Evolutionary conservation across 2,797 vertebrate species (phyloP).

Genomic region (Halcyon smyrnensis): DNA sequence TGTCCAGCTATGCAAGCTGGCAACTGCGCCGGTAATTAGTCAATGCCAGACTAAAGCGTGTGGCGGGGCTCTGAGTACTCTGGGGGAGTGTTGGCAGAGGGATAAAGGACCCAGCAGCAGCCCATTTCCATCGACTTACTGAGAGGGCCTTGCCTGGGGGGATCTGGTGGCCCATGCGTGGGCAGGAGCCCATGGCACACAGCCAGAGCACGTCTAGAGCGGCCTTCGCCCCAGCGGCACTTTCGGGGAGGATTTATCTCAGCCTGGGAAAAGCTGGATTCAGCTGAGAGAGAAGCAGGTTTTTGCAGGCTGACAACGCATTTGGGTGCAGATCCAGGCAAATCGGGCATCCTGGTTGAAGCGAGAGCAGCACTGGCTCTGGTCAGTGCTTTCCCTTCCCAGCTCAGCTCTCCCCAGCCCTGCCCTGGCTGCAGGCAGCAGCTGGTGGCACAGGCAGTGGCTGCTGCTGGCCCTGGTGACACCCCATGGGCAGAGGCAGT

Average conservation of each 20-base stretch:
- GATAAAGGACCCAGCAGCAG: neutral
- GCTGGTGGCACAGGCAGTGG: too few relatives aligned
- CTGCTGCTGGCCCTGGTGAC: too few relatives aligned
- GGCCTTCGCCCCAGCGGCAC: fast-evolving
- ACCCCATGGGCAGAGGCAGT: too few relatives aligned
- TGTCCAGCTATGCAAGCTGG: neutral
- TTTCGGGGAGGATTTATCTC: neutral
- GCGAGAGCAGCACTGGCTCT: too few relatives aligned
- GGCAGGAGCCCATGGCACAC: neutral
- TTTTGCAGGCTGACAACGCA: neutral
- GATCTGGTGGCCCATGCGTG: fast-evolving
- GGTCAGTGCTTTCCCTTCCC: too few relatives aligned
- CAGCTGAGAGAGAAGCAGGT: neutral
- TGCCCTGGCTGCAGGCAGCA: too few relatives aligned
- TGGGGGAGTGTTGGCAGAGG: fast-evolving
- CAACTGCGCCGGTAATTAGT: fast-evolving
- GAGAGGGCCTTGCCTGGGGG: neutral
- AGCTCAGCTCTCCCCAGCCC: too few relatives aligned
- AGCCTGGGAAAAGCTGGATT: neutral
- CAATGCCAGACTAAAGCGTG: neutral
- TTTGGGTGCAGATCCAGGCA: neutral
- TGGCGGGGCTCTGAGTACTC: neutral
- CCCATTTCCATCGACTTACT: neutral
- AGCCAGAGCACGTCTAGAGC: neutral
- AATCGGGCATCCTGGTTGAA: too few relatives aligned